Percentiles rank a stretch among this genome's conserved stretches.
Conservation (phyloP, 2,888 invertebrate species). For the Limenitis camilla region DNA sequence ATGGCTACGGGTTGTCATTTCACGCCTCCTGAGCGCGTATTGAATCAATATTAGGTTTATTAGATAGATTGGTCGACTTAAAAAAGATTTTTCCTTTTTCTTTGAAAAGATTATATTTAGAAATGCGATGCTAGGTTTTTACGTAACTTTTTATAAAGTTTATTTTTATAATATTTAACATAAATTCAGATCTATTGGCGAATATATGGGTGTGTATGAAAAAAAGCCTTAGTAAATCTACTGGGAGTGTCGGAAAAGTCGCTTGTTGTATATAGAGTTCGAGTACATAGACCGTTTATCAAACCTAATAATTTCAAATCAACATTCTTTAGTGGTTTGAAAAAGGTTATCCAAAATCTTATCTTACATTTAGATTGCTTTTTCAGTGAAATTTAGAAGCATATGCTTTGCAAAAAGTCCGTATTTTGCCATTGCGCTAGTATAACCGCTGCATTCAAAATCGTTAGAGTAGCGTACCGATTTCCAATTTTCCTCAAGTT, state of each 20-base stretch:
- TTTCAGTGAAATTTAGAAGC: slow-evolving; percentile 8
- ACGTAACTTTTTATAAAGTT: slow-evolving; percentile 25
- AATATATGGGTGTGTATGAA: too few species aligned
- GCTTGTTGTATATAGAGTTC: too few species aligned
- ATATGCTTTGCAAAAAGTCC: slow-evolving; percentile 5
- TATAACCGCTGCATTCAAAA: slow-evolving; percentile 16
- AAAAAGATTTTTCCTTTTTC: slow-evolving; percentile 58
- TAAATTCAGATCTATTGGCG: too few species aligned
- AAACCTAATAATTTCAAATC: too few species aligned
- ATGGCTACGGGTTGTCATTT: slow-evolving; percentile 54
- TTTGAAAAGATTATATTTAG: slow-evolving; percentile 14
- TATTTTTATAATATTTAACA: slow-evolving; percentile 18
- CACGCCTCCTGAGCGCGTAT: slow-evolving; percentile 70
- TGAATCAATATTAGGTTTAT: slow-evolving; percentile 72
- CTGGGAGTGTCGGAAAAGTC: too few species aligned
- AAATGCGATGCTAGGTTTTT: slow-evolving; percentile 26
- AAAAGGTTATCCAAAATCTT: neutral
- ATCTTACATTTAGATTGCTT: neutral
- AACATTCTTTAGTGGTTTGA: too few species aligned
- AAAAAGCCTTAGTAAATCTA: too few species aligned
- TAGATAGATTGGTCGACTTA: slow-evolving; percentile 63
- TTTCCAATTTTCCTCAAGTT: slow-evolving; percentile 20
- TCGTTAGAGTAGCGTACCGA: slow-evolving; percentile 13
- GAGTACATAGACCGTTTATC: too few species aligned
- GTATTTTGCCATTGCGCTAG: slow-evolving; percentile 13